Conservation (phyloP, 2,888 invertebrate genomes). For the Drosophila lutescens region DNA sequence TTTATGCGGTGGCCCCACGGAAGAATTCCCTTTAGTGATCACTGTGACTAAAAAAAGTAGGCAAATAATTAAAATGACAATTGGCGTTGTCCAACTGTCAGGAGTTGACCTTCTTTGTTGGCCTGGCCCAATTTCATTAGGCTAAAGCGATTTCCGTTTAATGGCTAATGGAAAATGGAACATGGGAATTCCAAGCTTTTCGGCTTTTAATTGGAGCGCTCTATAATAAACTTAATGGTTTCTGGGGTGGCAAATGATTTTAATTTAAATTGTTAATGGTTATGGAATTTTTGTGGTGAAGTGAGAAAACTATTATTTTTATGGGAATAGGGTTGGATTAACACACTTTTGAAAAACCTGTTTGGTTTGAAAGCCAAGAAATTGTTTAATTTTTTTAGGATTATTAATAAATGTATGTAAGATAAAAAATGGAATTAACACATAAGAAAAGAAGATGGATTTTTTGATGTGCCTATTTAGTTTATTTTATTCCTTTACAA, state of each 20-base stretch:
- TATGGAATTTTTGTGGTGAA: constrained; percentile 1
- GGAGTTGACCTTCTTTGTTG: constrained; percentile 55
- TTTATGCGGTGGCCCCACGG: constrained; percentile 63
- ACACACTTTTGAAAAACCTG: background rate
- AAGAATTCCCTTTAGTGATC: constrained; percentile 26
- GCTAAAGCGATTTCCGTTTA: constrained; percentile 35
- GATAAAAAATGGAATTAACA: too few relatives aligned
- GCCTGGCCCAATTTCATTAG: constrained; percentile 52
- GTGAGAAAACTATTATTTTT: constrained; percentile 1
- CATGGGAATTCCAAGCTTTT: constrained; percentile 62
- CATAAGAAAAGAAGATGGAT: too few relatives aligned
- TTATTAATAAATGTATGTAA: too few relatives aligned
- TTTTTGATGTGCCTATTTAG: too few relatives aligned
- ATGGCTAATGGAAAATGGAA: constrained; percentile 68
- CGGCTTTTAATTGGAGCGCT: constrained; percentile 30
- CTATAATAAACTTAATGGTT: constrained; percentile 53
- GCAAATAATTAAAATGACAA: constrained; percentile 56
- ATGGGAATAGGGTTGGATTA: background rate
- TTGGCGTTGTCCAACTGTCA: constrained; percentile 43
- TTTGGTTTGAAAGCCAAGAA: too few relatives aligned
- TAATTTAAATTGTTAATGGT: constrained; percentile 15
- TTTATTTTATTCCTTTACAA: too few relatives aligned
- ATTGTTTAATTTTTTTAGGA: too few relatives aligned
- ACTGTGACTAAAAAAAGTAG: constrained; percentile 19
- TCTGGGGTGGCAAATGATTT: constrained; percentile 15